Conservation (phyloP, 2,888 invertebrate species). For the Philaethria dido region DNA sequence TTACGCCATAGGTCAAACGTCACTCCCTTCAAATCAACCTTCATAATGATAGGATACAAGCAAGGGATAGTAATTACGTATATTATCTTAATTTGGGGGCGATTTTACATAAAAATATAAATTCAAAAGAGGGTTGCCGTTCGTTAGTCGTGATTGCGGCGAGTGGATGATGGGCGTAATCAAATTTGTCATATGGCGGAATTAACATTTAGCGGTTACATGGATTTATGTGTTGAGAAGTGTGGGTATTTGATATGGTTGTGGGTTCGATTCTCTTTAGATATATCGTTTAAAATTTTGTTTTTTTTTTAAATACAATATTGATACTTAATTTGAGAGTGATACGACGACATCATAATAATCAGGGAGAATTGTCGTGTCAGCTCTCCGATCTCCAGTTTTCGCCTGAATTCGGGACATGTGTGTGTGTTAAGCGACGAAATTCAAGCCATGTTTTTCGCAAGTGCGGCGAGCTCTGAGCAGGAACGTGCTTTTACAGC, state of each 20-base stretch:
- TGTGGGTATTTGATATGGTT: background rate
- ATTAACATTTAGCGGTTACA: conserved; percentile 23
- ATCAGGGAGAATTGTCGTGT: too few relatives aligned
- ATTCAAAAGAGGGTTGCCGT: conserved; percentile 37
- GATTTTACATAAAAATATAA: conserved; percentile 32
- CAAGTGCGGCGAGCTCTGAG: too few relatives aligned
- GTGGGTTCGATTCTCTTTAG: too few relatives aligned
- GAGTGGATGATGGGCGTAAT: conserved; percentile 45
- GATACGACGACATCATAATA: too few relatives aligned
- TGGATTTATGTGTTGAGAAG: background rate
- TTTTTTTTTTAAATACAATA: too few relatives aligned
- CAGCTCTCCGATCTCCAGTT: too few relatives aligned
- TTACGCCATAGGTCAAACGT: background rate
- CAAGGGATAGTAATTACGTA: conserved; percentile 19
- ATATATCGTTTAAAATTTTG: too few relatives aligned
- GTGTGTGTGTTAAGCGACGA: too few relatives aligned
- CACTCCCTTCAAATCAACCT: background rate
- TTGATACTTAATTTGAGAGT: too few relatives aligned
- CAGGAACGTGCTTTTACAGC: too few relatives aligned
- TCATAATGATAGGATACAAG: conserved; percentile 7
- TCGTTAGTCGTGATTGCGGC: conserved; percentile 45
- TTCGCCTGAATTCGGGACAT: too few relatives aligned
- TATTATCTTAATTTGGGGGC: conserved; percentile 33
- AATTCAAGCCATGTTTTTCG: too few relatives aligned
- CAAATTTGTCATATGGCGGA: conserved; percentile 41